Percentiles rank a stretch among this genome's conserved stretches.
These are phyloP conservation scores for Tauraco hartlaubi DNA, from an alignment of 2,797 vertebrate species.

Conservation along the genomic window DNA sequence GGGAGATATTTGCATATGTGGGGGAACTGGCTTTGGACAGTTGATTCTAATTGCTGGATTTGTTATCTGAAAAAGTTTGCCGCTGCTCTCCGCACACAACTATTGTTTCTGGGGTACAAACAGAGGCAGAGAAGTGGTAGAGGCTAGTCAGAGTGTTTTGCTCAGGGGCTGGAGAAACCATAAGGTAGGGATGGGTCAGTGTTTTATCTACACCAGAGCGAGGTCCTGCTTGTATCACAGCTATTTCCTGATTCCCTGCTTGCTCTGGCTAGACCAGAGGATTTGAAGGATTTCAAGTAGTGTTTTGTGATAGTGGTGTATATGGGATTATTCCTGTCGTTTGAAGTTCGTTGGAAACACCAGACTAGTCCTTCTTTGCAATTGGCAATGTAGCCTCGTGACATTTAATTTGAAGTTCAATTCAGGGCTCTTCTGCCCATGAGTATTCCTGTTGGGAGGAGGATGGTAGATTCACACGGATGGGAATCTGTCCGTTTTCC, in stretches of 20 bases:
- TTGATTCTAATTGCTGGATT: neutral
- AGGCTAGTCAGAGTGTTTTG: neutral
- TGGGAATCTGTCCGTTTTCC: neutral
- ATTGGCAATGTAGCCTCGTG: neutral
- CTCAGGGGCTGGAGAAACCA: neutral
- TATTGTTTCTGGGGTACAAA: neutral
- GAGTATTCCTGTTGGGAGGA: neutral
- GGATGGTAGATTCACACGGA: neutral
- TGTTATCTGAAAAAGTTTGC: constrained; percentile 23
- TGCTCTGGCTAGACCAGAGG: neutral
- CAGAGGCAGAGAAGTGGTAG: neutral
- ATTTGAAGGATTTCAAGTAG: neutral
- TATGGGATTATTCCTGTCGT: neutral
- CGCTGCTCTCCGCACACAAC: neutral
- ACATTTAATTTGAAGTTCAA: neutral
- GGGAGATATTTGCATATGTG: constrained; percentile 20
- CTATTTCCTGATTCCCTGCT: neutral
- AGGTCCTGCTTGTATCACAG: neutral
- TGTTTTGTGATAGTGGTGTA: neutral
- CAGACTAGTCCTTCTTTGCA: neutral
- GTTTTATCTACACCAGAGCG: neutral
- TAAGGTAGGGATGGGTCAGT: neutral
- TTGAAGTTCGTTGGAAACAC: neutral
- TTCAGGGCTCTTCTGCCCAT: neutral
- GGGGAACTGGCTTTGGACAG: constrained; percentile 8